phyloP scores from a whole-genome alignment of 2,113 vertebrate genomes.

The Atractosteus spatula region DNA sequence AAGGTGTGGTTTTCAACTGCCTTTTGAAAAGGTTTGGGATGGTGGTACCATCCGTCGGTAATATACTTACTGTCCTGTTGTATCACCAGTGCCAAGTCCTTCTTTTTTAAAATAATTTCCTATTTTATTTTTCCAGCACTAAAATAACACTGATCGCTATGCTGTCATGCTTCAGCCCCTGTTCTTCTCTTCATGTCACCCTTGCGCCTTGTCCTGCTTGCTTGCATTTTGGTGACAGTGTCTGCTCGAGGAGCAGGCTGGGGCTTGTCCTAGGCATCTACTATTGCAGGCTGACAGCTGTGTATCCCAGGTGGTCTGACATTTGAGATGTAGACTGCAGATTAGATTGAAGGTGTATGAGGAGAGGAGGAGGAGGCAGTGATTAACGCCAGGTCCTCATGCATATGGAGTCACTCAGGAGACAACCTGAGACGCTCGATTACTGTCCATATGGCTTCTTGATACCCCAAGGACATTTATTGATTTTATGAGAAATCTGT shows the following conservation, averaged over 20 bases:
- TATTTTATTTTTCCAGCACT: slow-evolving; percentile 18
- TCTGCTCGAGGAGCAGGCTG: slow-evolving; percentile 44
- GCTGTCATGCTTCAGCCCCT: slow-evolving; percentile 7
- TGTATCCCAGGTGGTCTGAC: slow-evolving; percentile 94
- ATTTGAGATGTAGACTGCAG: slow-evolving; percentile 84
- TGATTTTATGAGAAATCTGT: slow-evolving; percentile 72
- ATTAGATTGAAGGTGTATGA: slow-evolving; percentile 87
- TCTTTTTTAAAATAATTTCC: background rate
- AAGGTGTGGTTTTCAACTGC: too few relatives aligned
- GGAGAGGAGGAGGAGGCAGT: slow-evolving; percentile 65
- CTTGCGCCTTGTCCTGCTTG: slow-evolving; percentile 39
- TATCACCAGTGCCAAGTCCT: too few relatives aligned
- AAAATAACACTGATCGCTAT: slow-evolving; percentile 21
- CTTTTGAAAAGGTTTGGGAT: too few relatives aligned
- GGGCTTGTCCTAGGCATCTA: slow-evolving; percentile 62
- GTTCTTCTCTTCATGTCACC: slow-evolving; percentile 24
- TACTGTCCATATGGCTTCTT: slow-evolving; percentile 86
- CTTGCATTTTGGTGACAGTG: slow-evolving; percentile 37
- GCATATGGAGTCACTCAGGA: slow-evolving; percentile 76
- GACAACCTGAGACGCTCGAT: slow-evolving; percentile 89
- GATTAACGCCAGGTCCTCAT: slow-evolving; percentile 76
- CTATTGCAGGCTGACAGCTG: slow-evolving; percentile 88
- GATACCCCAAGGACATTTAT: slow-evolving; percentile 76
- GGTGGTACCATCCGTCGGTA: too few relatives aligned
- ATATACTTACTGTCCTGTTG: too few relatives aligned